These are phyloP conservation scores for Apostichopus japonicus DNA, from an alignment of 35 echinoderm and acorn worm species.

Conservation along the genomic window DNA sequence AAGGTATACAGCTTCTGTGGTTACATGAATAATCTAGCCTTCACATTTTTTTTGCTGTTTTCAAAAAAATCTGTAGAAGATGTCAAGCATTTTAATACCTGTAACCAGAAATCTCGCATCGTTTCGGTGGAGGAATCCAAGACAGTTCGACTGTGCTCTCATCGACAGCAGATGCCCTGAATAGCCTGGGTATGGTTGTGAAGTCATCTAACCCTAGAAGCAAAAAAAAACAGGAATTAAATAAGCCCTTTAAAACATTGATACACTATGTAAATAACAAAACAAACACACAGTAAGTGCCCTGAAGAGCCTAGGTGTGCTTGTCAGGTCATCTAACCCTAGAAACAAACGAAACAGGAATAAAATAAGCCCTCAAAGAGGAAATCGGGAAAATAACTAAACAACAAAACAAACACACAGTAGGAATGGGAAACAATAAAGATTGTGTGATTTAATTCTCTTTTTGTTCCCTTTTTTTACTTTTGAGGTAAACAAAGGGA, in stretches of 20 bases:
- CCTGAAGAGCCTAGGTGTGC: conserved; percentile 42
- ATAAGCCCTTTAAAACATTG: not conserved
- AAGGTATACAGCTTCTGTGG: too few relatives aligned
- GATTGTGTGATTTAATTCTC: too few relatives aligned
- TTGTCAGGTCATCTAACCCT: conserved; percentile 45
- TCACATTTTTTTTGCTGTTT: too few relatives aligned
- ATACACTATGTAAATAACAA: too few relatives aligned
- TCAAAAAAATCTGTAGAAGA: too few relatives aligned
- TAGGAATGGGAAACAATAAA: not conserved
- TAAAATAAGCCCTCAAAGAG: not conserved
- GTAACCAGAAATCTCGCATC: conserved; percentile 85
- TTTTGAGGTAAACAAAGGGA: too few relatives aligned
- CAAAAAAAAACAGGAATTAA: not conserved
- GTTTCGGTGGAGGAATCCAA: conserved; percentile 67
- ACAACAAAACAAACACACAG: not conserved
- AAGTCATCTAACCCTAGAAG: conserved; percentile 29
- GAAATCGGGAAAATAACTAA: too few relatives aligned
- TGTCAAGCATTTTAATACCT: conserved; percentile 4
- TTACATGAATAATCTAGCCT: too few relatives aligned
- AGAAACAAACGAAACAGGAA: not conserved
- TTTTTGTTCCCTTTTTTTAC: too few relatives aligned
- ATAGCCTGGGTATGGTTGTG: conserved; percentile 35
- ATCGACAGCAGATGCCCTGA: conserved; percentile 33
- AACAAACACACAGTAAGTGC: not conserved
- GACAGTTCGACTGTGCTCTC: conserved; percentile 50